Evolutionary conservation across 2,113 vertebrate genomes (phyloP).

Genomic region (Bothrops jararaca): DNA sequence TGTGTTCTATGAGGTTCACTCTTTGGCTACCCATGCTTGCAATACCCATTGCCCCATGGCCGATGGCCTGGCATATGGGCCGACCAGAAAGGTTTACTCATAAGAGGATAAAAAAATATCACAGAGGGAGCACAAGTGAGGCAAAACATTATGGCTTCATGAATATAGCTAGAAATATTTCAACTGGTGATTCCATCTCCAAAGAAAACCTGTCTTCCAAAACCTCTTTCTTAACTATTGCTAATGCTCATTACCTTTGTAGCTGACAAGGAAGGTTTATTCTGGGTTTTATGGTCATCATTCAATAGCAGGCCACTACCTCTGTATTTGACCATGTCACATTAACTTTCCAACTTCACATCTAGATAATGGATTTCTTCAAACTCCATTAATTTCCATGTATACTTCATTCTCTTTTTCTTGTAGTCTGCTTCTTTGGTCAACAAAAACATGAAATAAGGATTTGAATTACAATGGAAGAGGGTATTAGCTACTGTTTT

Average conservation of each 20-base stretch:
- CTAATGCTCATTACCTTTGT: not conserved
- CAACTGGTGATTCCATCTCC: not conserved
- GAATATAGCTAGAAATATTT: not conserved
- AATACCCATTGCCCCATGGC: not conserved
- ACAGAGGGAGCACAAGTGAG: not conserved
- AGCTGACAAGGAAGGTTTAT: not conserved
- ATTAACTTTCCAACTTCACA: not conserved
- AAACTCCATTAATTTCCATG: not conserved
- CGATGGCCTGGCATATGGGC: not conserved
- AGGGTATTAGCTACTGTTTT: not conserved
- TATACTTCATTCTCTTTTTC: not conserved
- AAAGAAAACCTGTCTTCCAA: not conserved
- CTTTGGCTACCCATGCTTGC: not conserved
- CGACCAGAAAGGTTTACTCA: not conserved
- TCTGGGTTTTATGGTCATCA: not conserved
- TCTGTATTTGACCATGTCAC: not conserved
- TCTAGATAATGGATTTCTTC: constrained; percentile 6
- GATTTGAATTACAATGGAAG: not conserved
- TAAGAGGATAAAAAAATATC: not conserved
- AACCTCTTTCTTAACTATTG: not conserved
- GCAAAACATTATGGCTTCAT: not conserved
- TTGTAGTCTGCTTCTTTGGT: not conserved
- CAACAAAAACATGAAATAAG: not conserved
- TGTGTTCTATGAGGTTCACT: not conserved
- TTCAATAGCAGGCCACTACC: not conserved